Conservation (phyloP, 2,888 invertebrate genomes). For the Cyrtodaria siliqua region DNA sequence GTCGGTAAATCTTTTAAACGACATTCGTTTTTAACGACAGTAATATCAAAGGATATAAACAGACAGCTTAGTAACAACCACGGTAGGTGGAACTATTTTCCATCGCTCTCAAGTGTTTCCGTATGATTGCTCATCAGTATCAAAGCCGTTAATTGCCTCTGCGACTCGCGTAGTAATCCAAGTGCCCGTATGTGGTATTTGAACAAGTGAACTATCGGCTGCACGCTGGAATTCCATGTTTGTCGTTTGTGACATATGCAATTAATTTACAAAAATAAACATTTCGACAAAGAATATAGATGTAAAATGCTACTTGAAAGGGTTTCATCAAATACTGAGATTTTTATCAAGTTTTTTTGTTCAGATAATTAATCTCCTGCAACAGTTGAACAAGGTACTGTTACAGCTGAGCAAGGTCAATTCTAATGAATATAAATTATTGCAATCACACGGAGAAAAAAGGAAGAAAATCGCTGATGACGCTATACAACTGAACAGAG, state of each 20-base stretch:
- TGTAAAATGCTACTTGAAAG: slow-evolving; percentile 34
- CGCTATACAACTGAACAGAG: too few species aligned
- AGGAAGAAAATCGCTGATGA: too few species aligned
- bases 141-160: slow-evolving; percentile 61
- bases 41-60: slow-evolving; percentile 59
- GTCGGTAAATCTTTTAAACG: slow-evolving; percentile 53
- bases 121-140: slow-evolving; percentile 61
- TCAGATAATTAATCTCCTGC: too few species aligned
- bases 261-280: slow-evolving; percentile 52
- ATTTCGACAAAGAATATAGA: slow-evolving; percentile 26
- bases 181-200: slow-evolving; percentile 55
- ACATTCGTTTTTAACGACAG: slow-evolving; percentile 56
- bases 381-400: too few species aligned
- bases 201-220: slow-evolving; percentile 54
- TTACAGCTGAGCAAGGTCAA: too few species aligned
- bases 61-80: slow-evolving; percentile 48
- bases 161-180: slow-evolving; percentile 59
- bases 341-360: not conserved
- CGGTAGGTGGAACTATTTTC: slow-evolving; percentile 58
- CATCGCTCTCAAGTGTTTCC: slow-evolving; percentile 48
- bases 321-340: slow-evolving; percentile 13
- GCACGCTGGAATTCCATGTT: slow-evolving; percentile 51
- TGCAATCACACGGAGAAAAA: too few species aligned
- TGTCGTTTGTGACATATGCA: slow-evolving; percentile 46
- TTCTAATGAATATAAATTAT: too few species aligned